phyloP scores from a whole-genome alignment of 2,888 invertebrate genomes.

The Acanthosepion lycidas region DNA sequence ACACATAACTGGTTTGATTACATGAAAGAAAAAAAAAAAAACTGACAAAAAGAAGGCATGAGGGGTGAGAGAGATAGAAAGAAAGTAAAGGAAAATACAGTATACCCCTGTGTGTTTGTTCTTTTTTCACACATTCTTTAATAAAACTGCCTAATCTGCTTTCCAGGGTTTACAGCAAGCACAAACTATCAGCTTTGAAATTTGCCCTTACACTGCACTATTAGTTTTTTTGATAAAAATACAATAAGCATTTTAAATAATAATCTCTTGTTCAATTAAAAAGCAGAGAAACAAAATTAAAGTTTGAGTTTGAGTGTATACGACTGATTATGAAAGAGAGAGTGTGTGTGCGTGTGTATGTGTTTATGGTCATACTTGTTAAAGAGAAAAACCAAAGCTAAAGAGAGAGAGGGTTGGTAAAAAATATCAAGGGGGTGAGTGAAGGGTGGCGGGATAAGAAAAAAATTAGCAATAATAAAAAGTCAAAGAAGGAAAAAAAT shows the following conservation, averaged over 20 bases:
- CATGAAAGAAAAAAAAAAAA: not conserved
- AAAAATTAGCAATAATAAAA: not conserved
- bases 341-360: not conserved
- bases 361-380: not conserved
- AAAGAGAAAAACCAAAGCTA: not conserved
- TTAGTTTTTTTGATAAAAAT: not conserved
- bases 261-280: not conserved
- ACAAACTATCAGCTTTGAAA: not conserved
- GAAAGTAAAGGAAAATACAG: too few relatives aligned
- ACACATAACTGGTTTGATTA: not conserved
- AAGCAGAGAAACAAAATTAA: not conserved
- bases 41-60: not conserved
- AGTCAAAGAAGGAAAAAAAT: not conserved
- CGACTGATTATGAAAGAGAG: not conserved
- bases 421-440: not conserved
- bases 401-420: not conserved
- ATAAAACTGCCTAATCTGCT: conserved; percentile 33
- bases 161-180: not conserved
- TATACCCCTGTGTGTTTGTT: not conserved
- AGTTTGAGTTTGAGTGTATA: not conserved
- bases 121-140: not conserved
- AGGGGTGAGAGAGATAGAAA: too few relatives aligned
- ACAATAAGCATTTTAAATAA: conserved; percentile 20
- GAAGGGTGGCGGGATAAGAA: not conserved
- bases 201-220: not conserved